Evolutionary conservation across 2,797 vertebrate genomes (phyloP), one percentile per base, ranked within the genome.

Genomic region (Schizopygopsis malacanthus): DNA sequence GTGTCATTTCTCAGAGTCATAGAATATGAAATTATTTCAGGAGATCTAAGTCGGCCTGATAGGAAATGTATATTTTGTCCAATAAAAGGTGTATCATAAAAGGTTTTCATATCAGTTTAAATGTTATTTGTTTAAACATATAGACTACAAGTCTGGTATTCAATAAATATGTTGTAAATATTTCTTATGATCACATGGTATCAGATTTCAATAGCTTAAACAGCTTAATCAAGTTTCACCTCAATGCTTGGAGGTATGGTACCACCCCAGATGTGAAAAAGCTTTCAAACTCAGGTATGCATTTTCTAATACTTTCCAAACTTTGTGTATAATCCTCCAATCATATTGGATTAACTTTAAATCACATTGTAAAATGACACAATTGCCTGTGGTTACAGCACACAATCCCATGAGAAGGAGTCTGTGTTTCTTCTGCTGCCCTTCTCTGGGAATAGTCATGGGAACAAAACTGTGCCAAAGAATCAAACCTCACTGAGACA

Each of bases 401-500:
- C 20, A 65, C n/a, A 63, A 61, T 82, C 41, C 54, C 18, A 37
- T 37, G 52, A 73, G 41, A 61, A 73, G 43, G 25, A 22, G 16
- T 13, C 11, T 72, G 43, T 43, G 54, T 12, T 3, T 20, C 39
- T 15, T 73, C 25, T 47, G 12, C 16, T 59, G 54, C n/a, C 54
- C 76, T 61, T 71, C 20, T 79, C n/a, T 79, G 54, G 47, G 50
- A 84, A 69, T 70, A 52, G 25, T 18, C 37, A 45, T 28, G 41
- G 41, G 59, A 47, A 47, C 80, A 59, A 73, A 73, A 43, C 8
- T 4, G 4, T 78, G 22, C 33, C 54, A 78, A 78, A 45, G 11
- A 76, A 83, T 45, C 22, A 25, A 75, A 78, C 47, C 52, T 80
- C 65, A 83, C n/a, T 67, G 59, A 81, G 45, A 63, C 28, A 79